Evolutionary conservation across 2,888 invertebrate genomes (phyloP), one percentile per base, ranked within the genome.

Genomic region (Eupeodes latifasciatus): DNA sequence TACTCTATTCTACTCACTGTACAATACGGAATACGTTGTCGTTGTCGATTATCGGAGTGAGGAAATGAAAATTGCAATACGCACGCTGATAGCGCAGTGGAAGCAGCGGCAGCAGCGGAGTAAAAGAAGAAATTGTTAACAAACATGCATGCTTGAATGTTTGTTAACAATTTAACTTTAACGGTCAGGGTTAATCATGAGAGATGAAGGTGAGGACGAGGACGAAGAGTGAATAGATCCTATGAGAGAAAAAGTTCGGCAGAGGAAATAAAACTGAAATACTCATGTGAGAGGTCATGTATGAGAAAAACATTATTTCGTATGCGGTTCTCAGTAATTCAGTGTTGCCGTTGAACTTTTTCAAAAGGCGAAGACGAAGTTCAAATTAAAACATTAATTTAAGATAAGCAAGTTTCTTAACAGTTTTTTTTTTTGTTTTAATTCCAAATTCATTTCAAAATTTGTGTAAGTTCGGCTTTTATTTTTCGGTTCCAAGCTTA

Each of bases 61-160:
- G 44, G 44, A 55, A 74, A 47, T 10, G 7, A 16, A 16, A 47
- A 34, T 53, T 61, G 44, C 7, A 16, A 61, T 19, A 55, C 62
- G 40, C 81, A 84, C 36, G 51, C 67, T 64, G 55, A 40, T 51
- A 71, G 79, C 34, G 16, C 44, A 59, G 79, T 61, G 80, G n/a
- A 51, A 51, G 16, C 44, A 59, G 79, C 72, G 80, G 14, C 44
- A 51, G 62, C 27, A 27, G 27, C 76, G 64, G 62, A 75, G 7
- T 19, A 27, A 66, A 14, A 47, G 40, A n/a, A n/a, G n/a, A n/a
- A n/a, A n/a, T n/a, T n/a, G 40, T 0, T 2, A 40, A 49, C 10
- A 12, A 59, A 11, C 55, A 55, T 19, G n/a, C 7, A 34, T 62
- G 69, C 57, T n/a, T n/a, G n/a, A n/a, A 78, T 77, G 57, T 44